Conservation (phyloP, 2,888 invertebrate genomes). For the Coenonympha glycerion region DNA sequence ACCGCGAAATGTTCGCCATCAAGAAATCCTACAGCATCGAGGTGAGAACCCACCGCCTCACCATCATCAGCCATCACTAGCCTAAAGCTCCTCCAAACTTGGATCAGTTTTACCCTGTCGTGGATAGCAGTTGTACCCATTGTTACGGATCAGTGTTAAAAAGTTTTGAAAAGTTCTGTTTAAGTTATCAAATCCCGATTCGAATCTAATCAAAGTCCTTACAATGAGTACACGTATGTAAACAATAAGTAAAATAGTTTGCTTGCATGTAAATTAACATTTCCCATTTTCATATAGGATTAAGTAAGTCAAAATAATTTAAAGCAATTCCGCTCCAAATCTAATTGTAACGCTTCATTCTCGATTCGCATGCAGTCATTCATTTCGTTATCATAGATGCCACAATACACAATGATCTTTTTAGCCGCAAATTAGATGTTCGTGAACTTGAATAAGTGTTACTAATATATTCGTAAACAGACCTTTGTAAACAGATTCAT, state of each 20-base stretch:
- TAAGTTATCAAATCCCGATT: background rate
- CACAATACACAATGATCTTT: conserved; percentile 2
- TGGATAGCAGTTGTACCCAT: background rate
- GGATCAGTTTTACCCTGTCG: background rate
- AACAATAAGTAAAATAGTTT: background rate
- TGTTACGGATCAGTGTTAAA: background rate
- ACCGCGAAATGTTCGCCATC: conserved; percentile 97
- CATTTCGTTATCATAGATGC: background rate
- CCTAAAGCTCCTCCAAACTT: conserved; percentile 7
- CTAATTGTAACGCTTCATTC: background rate
- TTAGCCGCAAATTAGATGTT: conserved; percentile 9
- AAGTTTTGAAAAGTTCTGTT: background rate
- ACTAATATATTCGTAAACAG: conserved; percentile 8
- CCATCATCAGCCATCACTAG: conserved; percentile 8
- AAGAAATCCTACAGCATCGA: conserved; percentile 98
- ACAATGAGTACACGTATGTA: background rate
- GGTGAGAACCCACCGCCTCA: conserved; percentile 78
- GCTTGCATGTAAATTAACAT: background rate
- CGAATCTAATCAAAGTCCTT: background rate
- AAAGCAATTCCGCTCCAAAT: background rate
- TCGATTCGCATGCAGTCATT: conserved; percentile 7
- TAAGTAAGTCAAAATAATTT: background rate
- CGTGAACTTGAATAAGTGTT: conserved; percentile 5
- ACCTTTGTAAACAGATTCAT: background rate
- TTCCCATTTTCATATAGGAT: background rate